phyloP scores from a whole-genome alignment of 2,797 vertebrate species.

The Paedocypris micromegethes region DNA sequence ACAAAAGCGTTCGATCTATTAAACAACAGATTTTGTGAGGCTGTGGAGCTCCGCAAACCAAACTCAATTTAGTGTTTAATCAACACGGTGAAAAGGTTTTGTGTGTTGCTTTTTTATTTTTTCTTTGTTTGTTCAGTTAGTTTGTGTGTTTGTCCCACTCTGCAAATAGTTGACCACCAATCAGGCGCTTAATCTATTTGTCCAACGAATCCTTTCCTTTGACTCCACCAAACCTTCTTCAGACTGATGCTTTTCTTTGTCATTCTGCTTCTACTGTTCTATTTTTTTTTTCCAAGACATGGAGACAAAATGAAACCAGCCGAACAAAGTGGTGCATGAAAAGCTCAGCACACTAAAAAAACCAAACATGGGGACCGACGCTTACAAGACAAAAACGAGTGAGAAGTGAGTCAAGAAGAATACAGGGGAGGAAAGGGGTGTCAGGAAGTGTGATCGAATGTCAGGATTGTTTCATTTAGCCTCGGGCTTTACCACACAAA shows the following conservation, averaged over 20 bases:
- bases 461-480: conserved; percentile 61
- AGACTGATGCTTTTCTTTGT: background rate
- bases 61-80: too few species aligned
- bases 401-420: background rate
- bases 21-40: too few species aligned
- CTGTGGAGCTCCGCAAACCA: too few species aligned
- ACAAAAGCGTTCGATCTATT: too few species aligned
- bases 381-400: background rate
- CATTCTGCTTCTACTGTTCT: too few species aligned
- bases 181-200: conserved; percentile 7
- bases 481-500: conserved; percentile 59
- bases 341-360: background rate
- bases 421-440: conserved; percentile 10
- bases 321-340: conserved; percentile 8
- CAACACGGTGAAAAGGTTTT: too few species aligned
- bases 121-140: too few species aligned
- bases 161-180: background rate
- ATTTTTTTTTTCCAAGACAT: conserved; percentile 1
- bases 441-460: conserved; percentile 56
- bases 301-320: background rate
- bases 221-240: conserved; percentile 8
- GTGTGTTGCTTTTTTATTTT: too few species aligned
- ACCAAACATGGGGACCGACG: background rate
- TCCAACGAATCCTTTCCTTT: background rate
- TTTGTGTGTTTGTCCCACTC: too few species aligned